Evolutionary conservation across 2,888 invertebrate genomes (phyloP).

Genomic region (Drosophila sordidula): DNA sequence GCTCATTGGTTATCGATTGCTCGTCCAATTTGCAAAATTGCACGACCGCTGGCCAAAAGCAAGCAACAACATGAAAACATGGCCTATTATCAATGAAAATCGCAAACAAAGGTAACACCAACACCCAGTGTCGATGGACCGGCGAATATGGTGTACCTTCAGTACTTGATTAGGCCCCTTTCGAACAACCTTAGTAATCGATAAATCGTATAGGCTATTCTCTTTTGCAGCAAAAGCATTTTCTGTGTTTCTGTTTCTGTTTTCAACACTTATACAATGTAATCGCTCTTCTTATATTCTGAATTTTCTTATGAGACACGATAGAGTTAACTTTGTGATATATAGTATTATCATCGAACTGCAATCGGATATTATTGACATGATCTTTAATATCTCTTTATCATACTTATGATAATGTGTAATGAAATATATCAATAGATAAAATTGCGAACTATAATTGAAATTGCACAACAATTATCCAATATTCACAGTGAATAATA

Average conservation of each 20-base stretch:
- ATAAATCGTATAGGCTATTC: not conserved
- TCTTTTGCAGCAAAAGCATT: not conserved
- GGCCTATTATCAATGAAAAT: conserved; percentile 36
- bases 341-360: not conserved
- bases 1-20: conserved; percentile 15
- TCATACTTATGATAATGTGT: not conserved
- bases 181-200: not conserved
- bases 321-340: not conserved
- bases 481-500: conserved; percentile 23
- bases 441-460: conserved; percentile 13
- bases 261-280: not conserved
- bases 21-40: conserved; percentile 63
- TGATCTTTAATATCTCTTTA: not conserved
- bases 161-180: not conserved
- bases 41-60: conserved; percentile 13
- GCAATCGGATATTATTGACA: no score
- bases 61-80: conserved; percentile 5
- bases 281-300: not conserved
- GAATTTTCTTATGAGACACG: not conserved
- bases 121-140: conserved; percentile 6
- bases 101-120: conserved; percentile 19
- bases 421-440: not conserved
- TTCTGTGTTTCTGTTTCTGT: not conserved
- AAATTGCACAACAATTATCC: conserved; percentile 36
- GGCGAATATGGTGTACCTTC: not conserved